Evolutionary conservation across 35 echinoderm and acorn worm species (phyloP), one percentile per base, ranked within the genome.

Genomic region (Ptychodera flava): DNA sequence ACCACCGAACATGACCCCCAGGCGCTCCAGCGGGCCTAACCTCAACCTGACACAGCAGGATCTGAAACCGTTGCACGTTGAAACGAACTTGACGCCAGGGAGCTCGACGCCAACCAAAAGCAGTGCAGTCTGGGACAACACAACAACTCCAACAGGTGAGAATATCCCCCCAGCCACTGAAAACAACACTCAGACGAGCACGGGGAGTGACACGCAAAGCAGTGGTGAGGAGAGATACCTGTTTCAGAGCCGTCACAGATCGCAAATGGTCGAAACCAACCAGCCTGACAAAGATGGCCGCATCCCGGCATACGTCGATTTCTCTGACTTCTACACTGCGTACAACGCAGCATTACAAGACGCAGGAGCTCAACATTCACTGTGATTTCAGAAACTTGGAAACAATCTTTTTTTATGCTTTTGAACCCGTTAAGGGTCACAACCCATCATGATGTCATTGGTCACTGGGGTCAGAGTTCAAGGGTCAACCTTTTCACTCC

Each of bases 251-350:
- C 79, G 16, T 37, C 77, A 35, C 0, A 16, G 28, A 27, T 82
- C 28, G 35, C 76, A 31, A 75, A 86, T 32, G 80, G 80, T 10
- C 89, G 93, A 77, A 89, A 97, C 35, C 85, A 94, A 36, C 87
- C 33, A 83, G 22, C 45, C 45, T 12, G 82, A 83, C 29, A 35
- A 34, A 0, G 82, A 83, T 83, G 82, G 87, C 1, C 37, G 77
- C 31, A 99, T 94, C 77, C 90, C 94, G 34, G 79, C 96, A 0
- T 94, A 99, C 36, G 92, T 94, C 1, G 90, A 99, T 77, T 99
- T 99, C 52, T 90, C 85, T 45, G 90, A 99, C 27, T 94, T 99
- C 31, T 88, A 89, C 31, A 37, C 35, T 28, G 93, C 85, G 22
- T 92, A 90, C 31, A 86, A 90, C 29, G 85, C 89, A 75, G 88